A percentile compares a stretch with the other conserved stretches of the same genome.
Conservation (phyloP, 2,113 vertebrate genomes). For the Cyanoramphus novaezelandiae region DNA sequence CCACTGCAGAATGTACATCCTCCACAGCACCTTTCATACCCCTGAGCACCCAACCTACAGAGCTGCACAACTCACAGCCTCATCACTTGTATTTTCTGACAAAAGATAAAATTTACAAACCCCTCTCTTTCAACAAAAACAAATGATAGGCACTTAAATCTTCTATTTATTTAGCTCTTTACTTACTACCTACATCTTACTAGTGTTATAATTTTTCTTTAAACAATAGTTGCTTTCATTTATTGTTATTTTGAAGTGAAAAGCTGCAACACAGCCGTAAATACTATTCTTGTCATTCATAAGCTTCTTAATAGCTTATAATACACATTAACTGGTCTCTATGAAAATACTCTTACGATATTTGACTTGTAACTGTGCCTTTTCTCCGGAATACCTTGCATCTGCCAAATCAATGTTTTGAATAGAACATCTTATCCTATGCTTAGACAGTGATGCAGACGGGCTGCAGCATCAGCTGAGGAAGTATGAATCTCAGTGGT, state of each 20-base stretch:
- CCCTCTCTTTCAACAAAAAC: neutral
- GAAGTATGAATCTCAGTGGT: neutral
- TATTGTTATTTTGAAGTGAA: neutral
- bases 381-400: neutral
- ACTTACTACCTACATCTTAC: neutral
- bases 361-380: neutral
- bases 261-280: neutral
- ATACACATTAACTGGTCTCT: neutral
- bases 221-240: neutral
- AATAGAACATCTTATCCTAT: neutral
- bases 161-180: neutral
- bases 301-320: neutral
- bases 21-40: neutral
- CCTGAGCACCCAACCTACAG: neutral
- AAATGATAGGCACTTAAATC: neutral
- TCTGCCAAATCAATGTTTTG: neutral
- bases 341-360: neutral
- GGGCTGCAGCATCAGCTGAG: neutral
- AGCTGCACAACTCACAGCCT: neutral
- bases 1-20: rapidly evolving
- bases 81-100: neutral
- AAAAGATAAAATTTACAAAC: neutral
- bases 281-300: neutral
- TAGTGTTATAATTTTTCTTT: neutral
- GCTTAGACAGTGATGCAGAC: neutral